Evolutionary conservation across 92 coral and sea anemone species (phyloP).

Genomic region (Zoanthus sansibaricus): DNA sequence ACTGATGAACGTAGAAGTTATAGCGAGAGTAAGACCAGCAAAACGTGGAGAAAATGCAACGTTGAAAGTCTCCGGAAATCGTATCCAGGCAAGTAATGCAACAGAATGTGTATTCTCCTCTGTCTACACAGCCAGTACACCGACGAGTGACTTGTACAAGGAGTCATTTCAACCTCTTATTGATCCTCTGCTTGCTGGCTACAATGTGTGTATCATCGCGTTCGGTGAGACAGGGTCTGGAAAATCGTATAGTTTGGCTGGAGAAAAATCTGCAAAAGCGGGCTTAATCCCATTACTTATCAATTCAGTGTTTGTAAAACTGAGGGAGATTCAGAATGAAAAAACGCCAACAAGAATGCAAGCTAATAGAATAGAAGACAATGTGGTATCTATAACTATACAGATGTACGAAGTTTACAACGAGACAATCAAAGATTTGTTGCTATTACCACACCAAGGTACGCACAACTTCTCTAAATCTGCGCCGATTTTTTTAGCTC

Average conservation of each 20-base stretch:
- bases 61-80: constrained; percentile 76
- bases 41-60: constrained; percentile 73
- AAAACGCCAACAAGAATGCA: constrained; percentile 59
- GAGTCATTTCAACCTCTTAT: constrained; percentile 72
- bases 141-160: constrained; percentile 75
- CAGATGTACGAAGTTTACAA: constrained; percentile 78
- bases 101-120: constrained; percentile 76
- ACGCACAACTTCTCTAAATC: not conserved
- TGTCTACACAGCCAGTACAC: constrained; percentile 68
- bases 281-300: constrained; percentile 78
- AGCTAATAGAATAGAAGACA: constrained; percentile 39
- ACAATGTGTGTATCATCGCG: constrained; percentile 79
- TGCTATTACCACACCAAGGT: constrained; percentile 80
- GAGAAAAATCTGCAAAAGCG: constrained; percentile 84
- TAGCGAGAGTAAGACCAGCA: constrained; percentile 84
- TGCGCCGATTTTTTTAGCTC: not conserved
- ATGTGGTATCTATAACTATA: constrained; percentile 52
- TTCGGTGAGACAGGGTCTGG: constrained; percentile 88
- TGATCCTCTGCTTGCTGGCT: constrained; percentile 77
- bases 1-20: constrained; percentile 81
- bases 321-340: constrained; percentile 51
- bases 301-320: constrained; percentile 76
- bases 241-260: constrained; percentile 83
- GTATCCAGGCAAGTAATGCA: constrained; percentile 73
- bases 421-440: constrained; percentile 76